Evolutionary conservation across 2,888 invertebrate genomes (phyloP), one percentile per base, ranked within the genome.

Genomic region (Thelaira solivaga): DNA sequence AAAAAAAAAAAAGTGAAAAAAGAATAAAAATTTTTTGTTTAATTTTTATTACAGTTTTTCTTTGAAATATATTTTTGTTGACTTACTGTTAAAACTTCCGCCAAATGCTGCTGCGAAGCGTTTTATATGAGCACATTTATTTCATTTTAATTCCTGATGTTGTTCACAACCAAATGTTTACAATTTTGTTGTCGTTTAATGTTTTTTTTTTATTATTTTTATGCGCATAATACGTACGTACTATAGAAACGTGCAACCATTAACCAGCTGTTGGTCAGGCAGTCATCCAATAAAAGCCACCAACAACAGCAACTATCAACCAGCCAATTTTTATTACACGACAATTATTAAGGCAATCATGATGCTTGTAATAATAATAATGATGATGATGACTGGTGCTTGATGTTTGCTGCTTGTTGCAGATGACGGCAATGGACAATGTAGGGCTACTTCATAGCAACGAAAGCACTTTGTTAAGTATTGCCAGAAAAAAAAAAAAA

Each of bases 81-180:
- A 57, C 49, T 62, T 49, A 51, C 49, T 67, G 57, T 77, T 77
- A 62, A 73, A 73, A 64, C 67, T 73, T 77, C 72, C 77, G 68
- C 49, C 39, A 51, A 68, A 68, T 73, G 62, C 13, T 39, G 39
- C 13, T 61, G 59, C 20, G 22, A 26, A 61, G 10, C 20, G 18
- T 16, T 47, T 76, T 59, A 31, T 47, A 65, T n/a, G n/a, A n/a
- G n/a, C n/a, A n/a, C 45, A 61, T 76, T 71, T 67, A 65, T 65
- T 59, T 71, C 43, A 59, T 41, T 36, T 53, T 53, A 16, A 41
- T 51, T 51, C 4, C 29, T 65, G 13, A 39, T 65, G 13, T 31
- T 41, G 8, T 41, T 51, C 31, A 26, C 34, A 55, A 49, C 18
- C 55, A 59, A 65, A 51, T 71, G 64, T 76, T 76, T 71, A 71